Evolutionary conservation across 2,888 invertebrate genomes (phyloP).

Genomic region (Alloplasta piceator): DNA sequence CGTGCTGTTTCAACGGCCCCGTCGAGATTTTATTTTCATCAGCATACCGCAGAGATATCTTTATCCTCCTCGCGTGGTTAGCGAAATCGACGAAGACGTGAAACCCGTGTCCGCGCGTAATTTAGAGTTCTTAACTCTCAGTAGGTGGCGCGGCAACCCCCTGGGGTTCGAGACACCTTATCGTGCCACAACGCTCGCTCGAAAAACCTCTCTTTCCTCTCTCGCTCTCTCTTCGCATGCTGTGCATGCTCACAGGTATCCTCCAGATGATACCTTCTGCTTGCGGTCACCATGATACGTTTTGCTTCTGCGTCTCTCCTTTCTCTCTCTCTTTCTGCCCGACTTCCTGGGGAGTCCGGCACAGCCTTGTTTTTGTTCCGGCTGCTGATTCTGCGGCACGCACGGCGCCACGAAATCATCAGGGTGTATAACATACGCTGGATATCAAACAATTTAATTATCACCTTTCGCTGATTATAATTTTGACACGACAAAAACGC

Average conservation of each 20-base stretch:
- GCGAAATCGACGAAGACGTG: constrained; percentile 81
- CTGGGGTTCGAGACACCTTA: constrained; percentile 81
- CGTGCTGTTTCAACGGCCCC: background rate
- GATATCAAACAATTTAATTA: background rate
- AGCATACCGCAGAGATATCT: constrained; percentile 5
- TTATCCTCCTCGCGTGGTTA: constrained; percentile 65
- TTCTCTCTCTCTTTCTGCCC: constrained; percentile 39
- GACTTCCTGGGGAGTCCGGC: constrained; percentile 62
- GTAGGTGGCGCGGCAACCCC: constrained; percentile 81
- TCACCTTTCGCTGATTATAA: too few relatives aligned
- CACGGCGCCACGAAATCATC: constrained; percentile 48
- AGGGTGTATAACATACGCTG: constrained; percentile 32
- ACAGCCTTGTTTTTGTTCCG: constrained; percentile 67
- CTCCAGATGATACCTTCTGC: constrained; percentile 43
- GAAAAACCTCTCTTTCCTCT: constrained; percentile 62
- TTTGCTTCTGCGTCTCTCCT: constrained; percentile 56
- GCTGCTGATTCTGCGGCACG: constrained; percentile 60
- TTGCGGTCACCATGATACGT: constrained; percentile 61
- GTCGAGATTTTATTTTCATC: constrained; percentile 1
- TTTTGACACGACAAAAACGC: too few relatives aligned
- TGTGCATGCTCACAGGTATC: constrained; percentile 44
- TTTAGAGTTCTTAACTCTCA: constrained; percentile 82
- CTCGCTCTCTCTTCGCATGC: constrained; percentile 47
- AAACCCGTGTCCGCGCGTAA: constrained; percentile 81
- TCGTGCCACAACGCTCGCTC: constrained; percentile 71